phyloP scores from a whole-genome alignment of 35 echinoderm and acorn worm genomes.

The Chiridota heheva region DNA sequence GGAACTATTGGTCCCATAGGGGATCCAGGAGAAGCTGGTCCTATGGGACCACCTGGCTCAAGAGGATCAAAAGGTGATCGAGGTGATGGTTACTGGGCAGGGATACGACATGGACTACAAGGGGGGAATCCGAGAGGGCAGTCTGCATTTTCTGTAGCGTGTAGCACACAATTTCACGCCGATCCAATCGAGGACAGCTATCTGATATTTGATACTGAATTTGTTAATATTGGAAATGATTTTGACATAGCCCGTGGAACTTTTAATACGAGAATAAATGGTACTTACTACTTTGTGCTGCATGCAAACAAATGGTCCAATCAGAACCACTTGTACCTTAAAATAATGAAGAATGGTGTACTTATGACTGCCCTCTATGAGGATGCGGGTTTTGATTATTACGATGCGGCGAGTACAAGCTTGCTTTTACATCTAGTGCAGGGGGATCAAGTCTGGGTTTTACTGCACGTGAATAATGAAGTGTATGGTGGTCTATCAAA shows the following conservation, averaged over 20 bases:
- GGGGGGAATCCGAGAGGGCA: constrained; percentile 8
- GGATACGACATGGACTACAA: neutral
- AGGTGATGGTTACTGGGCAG: neutral
- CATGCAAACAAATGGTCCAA: constrained; percentile 91
- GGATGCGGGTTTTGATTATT: constrained; percentile 85
- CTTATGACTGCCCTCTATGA: constrained; percentile 75
- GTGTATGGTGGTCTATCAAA: constrained; percentile 75
- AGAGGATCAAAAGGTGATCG: constrained; percentile 56
- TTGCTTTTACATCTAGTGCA: constrained; percentile 63
- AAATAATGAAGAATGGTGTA: constrained; percentile 77
- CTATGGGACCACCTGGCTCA: constrained; percentile 22
- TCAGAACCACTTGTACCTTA: constrained; percentile 70
- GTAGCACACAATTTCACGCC: constrained; percentile 66
- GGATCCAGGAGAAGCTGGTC: constrained; percentile 28
- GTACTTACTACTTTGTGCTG: constrained; percentile 88
- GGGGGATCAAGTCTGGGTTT: constrained; percentile 76
- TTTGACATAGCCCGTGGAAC: constrained; percentile 65
- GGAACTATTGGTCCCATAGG: constrained; percentile 59
- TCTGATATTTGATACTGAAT: constrained; percentile 69
- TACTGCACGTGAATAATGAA: constrained; percentile 74
- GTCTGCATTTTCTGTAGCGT: constrained; percentile 73
- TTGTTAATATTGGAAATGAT: constrained; percentile 72
- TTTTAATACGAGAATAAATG: constrained; percentile 79
- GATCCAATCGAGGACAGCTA: constrained; percentile 51
- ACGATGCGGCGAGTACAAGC: constrained; percentile 79